Evolutionary conservation across 2,797 vertebrate genomes (phyloP), one percentile per base, ranked within the genome.

Genomic region (Typhlichthys eigenmanni): DNA sequence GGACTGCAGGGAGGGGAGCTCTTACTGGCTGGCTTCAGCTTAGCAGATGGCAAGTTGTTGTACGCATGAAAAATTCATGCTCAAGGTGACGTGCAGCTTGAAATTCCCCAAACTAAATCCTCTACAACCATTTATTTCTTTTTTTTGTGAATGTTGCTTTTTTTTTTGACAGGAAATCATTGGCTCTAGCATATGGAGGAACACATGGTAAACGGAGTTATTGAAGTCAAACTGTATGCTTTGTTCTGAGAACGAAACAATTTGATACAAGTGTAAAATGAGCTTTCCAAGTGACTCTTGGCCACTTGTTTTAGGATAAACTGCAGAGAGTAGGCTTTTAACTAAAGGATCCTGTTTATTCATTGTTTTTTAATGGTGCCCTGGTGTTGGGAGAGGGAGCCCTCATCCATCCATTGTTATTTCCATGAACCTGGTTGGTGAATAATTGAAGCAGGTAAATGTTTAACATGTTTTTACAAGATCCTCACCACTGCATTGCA

Each of bases 401-500:
- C 76, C 68, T 78, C 75, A 70, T 70, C 74, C 74, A 64, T 78
- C 74, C 74, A 79, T 82, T 84, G 76, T 88, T 81, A 71, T 86
- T 87, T 83, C 78, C 80, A 74, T 71, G 71, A 85, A 81, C 71
- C 74, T 64, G 47, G 87, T 90, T 89, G 90, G 86, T 92, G 89
- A 92, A 91, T 92, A 89, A 92, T 90, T 86, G 71, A 88, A 72
- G 51, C 57, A 75, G 73, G 84, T 92, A 89, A 89, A 89, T 89
- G 85, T 88, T 95, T 95, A 95, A 95, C 91, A 87, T 87, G 91
- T 90, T 93, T 84, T 92, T 94, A 91, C 86, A 85, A 87, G 89
- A 92, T 88, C 81, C 89, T 93, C 71, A 64, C 84, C 78, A 82
- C 60, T 76, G 83, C 92, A 85, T 82, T 87, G 79, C 79, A 82